Evolutionary conservation across 1,140 invertebrate species (phyloP), one percentile per base, ranked within the genome.

Genomic region (Trachymyrmex septentrionalis): DNA sequence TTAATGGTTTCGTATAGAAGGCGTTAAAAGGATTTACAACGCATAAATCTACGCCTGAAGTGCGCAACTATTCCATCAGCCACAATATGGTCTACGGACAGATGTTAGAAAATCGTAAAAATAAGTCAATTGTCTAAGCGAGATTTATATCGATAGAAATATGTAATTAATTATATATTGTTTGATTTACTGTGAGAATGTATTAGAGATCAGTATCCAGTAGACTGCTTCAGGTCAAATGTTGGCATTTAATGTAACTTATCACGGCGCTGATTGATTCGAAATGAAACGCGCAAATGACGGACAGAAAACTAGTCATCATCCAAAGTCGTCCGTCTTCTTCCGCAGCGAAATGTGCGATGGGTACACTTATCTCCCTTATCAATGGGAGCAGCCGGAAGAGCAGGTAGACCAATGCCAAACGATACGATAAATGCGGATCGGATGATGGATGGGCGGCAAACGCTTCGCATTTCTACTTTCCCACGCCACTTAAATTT

Each of bases 401-500:
- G 87, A 88, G 67, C 82, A 55, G 63, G 89, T 81, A 80, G 86
- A 87, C 88, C 88, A 84, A 75, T 80, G 89, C 89, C 89, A 84
- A 90, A 88, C 77, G 87, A 86, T 86, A 86, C 89, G 90, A 91
- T 91, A 84, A 82, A 88, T 75, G 72, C 85, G 89, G 86, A 90
- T 91, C 89, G 87, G 90, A 91, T 91, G 90, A 91, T 91, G 90
- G 90, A 91, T 91, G 89, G 75, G 84, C 87, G 73, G 55, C 89
- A n/a, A 86, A 85, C 80, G 78, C 81, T 81, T 87, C 87, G 69
- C 90, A 87, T 87, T 88, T 85, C 89, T 85, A 53, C 80, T 88
- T 91, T 91, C 90, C 90, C 90, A 91, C 90, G 80, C 88, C 90
- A 91, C 89, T 91, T 91, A 91, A 91, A 88, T 57, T 76, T 64